These are phyloP conservation scores for Ellobius talpinus DNA, from an alignment of 2,113 vertebrate species.

Conservation along the genomic window DNA sequence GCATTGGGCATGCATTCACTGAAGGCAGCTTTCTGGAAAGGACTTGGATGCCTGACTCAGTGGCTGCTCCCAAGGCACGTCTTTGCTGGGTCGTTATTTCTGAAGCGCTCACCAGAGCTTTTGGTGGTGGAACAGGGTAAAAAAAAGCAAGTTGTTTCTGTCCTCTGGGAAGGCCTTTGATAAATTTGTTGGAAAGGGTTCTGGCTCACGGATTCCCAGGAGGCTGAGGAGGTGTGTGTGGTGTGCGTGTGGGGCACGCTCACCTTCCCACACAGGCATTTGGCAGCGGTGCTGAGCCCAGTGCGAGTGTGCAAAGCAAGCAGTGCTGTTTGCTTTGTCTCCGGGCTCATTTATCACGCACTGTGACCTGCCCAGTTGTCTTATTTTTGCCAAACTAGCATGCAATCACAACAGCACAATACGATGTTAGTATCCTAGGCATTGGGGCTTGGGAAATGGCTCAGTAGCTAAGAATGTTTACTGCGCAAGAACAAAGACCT, in stretches of 20 bases:
- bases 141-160: slow-evolving; percentile 56
- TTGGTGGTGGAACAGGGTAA: slow-evolving; percentile 76
- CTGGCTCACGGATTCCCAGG: slow-evolving; percentile 58
- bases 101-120: slow-evolving; percentile 85
- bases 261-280: no score
- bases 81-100: slow-evolving; percentile 85
- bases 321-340: neutral
- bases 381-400: slow-evolving; percentile 45
- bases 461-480: neutral
- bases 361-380: slow-evolving; percentile 6
- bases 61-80: slow-evolving; percentile 55
- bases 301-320: neutral
- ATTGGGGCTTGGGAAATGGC: neutral
- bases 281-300: rapidly evolving
- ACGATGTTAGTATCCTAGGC: slow-evolving; percentile 47
- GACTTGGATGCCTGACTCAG: slow-evolving; percentile 68
- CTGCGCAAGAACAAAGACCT: neutral
- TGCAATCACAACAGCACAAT: neutral
- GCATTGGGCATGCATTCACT: slow-evolving; percentile 84
- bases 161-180: slow-evolving; percentile 56
- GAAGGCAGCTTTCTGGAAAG: slow-evolving; percentile 81
- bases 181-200: slow-evolving; percentile 60
- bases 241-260: neutral
- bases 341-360: slow-evolving; percentile 35
- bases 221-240: slow-evolving; percentile 36